A percentile compares a stretch with the other conserved stretches of the same genome.
Conservation (phyloP, 2,888 invertebrate genomes). For the Cartodere bifasciata region DNA sequence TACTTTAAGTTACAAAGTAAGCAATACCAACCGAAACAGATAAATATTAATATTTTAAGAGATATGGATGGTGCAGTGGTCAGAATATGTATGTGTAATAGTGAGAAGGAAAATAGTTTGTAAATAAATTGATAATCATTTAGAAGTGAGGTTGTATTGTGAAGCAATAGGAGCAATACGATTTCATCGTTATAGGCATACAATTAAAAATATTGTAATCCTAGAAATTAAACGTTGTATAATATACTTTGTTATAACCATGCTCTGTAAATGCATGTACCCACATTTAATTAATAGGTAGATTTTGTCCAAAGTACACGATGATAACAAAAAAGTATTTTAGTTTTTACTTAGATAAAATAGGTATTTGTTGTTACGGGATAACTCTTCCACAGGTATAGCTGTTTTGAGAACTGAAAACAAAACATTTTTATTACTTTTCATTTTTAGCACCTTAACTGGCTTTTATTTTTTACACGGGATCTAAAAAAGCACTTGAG, state of each 20-base stretch:
- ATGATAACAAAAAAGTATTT: conserved; percentile 17
- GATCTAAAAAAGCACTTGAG: no score
- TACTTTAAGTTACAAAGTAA: conserved; percentile 16
- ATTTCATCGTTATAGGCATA: conserved; percentile 26
- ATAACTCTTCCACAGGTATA: conserved; percentile 11
- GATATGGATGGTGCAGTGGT: conserved; percentile 11
- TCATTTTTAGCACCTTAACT: no score
- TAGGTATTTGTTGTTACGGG: conserved; percentile 26
- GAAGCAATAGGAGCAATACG: conserved; percentile 31
- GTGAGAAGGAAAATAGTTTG: conserved; percentile 23
- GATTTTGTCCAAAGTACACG: conserved; percentile 33
- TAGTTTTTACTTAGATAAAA: conserved; percentile 28
- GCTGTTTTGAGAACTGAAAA: conserved; percentile 17
- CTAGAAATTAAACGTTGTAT: conserved; percentile 25
- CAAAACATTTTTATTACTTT: conserved; percentile 6
- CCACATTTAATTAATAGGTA: conserved; percentile 21
- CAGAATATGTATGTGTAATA: conserved; percentile 24
- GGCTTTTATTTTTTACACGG: no score
- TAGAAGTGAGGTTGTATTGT: conserved; percentile 31
- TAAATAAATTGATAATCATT: conserved; percentile 33
- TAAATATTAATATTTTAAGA: conserved; percentile 11
- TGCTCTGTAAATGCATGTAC: conserved; percentile 35
- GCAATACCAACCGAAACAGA: conserved; percentile 24
- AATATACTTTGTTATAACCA: conserved; percentile 27
- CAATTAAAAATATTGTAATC: conserved; percentile 23